phyloP scores from a whole-genome alignment of 2,888 invertebrate species.

The Ornithoptera alexandrae region DNA sequence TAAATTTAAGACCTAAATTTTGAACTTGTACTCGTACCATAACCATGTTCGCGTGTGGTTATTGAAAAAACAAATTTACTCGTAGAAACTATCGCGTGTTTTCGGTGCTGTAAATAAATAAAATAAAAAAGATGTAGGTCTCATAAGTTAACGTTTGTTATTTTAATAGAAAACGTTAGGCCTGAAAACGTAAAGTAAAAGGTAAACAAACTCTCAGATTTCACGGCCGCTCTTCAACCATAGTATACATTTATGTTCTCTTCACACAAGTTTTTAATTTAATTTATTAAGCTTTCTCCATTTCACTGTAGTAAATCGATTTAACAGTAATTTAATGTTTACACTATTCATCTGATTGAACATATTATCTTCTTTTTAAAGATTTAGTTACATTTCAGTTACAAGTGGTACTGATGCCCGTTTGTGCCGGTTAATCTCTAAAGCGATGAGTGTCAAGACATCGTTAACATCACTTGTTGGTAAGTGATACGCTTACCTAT shows the following conservation, averaged over 20 bases:
- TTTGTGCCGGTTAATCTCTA: too few species aligned
- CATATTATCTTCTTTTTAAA: too few species aligned
- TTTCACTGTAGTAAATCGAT: slow-evolving; percentile 10
- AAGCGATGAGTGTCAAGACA: too few species aligned
- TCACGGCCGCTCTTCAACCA: slow-evolving; percentile 12
- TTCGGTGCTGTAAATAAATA: background rate
- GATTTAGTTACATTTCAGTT: too few species aligned
- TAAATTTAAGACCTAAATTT: too few species aligned
- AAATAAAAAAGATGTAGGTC: background rate
- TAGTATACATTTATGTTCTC: background rate
- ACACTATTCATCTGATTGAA: too few species aligned
- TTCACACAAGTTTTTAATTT: slow-evolving; percentile 16
- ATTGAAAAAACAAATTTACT: background rate
- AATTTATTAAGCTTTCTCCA: slow-evolving; percentile 20
- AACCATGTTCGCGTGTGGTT: background rate
- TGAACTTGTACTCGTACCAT: background rate
- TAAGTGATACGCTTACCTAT: too few species aligned
- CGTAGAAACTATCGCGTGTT: background rate
- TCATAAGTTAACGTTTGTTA: background rate
- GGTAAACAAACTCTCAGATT: slow-evolving; percentile 18
- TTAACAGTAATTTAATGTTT: too few species aligned
- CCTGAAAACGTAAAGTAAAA: background rate
- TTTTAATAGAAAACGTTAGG: slow-evolving; percentile 4
- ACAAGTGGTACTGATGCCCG: too few species aligned
- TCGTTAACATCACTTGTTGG: too few species aligned